These are phyloP conservation scores for Champsocephalus esox DNA, from an alignment of 2,797 vertebrate species.

Conservation along the genomic window DNA sequence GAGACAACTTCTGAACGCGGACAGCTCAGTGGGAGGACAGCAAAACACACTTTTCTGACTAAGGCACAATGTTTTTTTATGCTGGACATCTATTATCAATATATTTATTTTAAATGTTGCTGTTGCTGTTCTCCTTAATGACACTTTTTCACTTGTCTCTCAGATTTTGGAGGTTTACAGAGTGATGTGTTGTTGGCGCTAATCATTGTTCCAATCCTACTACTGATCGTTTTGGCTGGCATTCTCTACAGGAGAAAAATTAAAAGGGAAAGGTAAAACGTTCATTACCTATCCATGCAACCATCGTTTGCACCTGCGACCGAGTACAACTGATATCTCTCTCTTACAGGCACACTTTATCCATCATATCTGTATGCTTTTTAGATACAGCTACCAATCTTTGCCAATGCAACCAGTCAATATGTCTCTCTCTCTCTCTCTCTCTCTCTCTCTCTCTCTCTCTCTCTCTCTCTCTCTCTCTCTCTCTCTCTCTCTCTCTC, in stretches of 20 bases:
- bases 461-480: neutral
- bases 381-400: neutral
- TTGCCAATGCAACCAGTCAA: slow-evolving; percentile 6
- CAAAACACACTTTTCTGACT: slow-evolving; percentile 31
- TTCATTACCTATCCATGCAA: neutral
- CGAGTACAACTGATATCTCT: neutral
- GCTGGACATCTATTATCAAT: slow-evolving; percentile 37
- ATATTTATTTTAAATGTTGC: too few species aligned
- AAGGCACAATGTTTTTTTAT: slow-evolving; percentile 35
- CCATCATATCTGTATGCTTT: neutral
- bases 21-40: slow-evolving; percentile 13
- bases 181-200: slow-evolving; percentile 34
- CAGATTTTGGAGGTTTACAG: slow-evolving; percentile 11
- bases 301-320: neutral
- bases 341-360: neutral
- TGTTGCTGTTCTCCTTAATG: slow-evolving; percentile 16
- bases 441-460: neutral
- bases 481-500: neutral
- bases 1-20: slow-evolving; percentile 16
- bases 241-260: slow-evolving; percentile 63
- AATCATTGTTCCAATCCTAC: slow-evolving; percentile 55
- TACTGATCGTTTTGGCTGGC: slow-evolving; percentile 46
- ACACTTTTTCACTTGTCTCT: slow-evolving; percentile 27
- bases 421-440: neutral
- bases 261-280: slow-evolving; percentile 68